Evolutionary conservation across 2,113 vertebrate species (phyloP), one percentile per base, ranked within the genome.

Genomic region (Xenus cinereus): DNA sequence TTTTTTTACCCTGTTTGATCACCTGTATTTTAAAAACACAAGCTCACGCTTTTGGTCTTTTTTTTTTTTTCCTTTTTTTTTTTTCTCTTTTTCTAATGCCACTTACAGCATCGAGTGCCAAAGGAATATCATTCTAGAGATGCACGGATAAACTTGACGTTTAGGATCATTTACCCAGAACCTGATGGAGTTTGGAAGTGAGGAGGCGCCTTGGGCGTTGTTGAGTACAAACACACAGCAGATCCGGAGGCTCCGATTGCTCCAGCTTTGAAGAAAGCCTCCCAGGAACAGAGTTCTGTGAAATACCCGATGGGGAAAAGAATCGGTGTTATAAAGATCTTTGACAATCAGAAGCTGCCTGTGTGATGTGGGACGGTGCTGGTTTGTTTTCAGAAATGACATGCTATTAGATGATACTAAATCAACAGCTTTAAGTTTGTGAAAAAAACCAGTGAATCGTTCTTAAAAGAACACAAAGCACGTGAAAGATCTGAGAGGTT

Each of bases 71-170:
- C 22, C 16, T n/a, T 14, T 28, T 62, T 62, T 46, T 24, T 21
- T 1, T 1, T 59, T 9, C 8, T 23, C 20, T 26, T 23, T 30
- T 48, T 14, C n/a, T 37, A 45, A 77, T 93, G 60, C 59, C n/a
- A 4, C 93, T 79, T 78, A 67, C 96, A 99, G 99, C 99, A 99
- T 95, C 99, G 98, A 62, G 99, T 99, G 71, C 99, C 99, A 50
- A 99, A 99, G 97, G 99, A 99, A 75, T 99, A 99, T 96, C 99
- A 99, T 66, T 99, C 99, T 60, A 98, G 99, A 66, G 98, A 98
- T 30, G 98, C 98, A 6, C 98, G 99, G 87, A 98, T 99, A 92
- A 99, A 99, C 97, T 94, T 99, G 96, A 99, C 99, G 63, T 99
- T 99, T 97, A 98, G 99, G 84, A 99, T 98, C 19, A 98, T 99